Evolutionary conservation across 1,140 invertebrate species (phyloP).

Genomic region (Ostrea edulis): DNA sequence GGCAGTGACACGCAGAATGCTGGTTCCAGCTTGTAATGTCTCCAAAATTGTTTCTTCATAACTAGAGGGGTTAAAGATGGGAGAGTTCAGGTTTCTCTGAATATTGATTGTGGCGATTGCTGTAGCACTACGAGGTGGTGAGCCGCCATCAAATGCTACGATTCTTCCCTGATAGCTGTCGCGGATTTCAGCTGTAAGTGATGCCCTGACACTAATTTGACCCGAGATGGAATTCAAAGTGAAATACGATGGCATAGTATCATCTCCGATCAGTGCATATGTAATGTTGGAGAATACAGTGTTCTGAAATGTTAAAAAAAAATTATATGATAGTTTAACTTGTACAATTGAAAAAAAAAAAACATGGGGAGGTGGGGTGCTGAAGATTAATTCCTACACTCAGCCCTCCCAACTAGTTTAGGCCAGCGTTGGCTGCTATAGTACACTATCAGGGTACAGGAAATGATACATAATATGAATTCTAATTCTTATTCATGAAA

Average conservation of each 20-base stretch:
- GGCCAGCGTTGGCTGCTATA: too few species aligned
- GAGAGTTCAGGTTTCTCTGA: slow-evolving; percentile 65
- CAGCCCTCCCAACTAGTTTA: too few species aligned
- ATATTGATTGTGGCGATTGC: slow-evolving; percentile 65
- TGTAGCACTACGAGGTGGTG: slow-evolving; percentile 50
- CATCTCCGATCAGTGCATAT: slow-evolving; percentile 66
- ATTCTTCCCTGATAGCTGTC: slow-evolving; percentile 53
- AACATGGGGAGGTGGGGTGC: too few species aligned
- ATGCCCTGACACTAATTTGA: slow-evolving; percentile 50
- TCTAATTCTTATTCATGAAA: too few species aligned
- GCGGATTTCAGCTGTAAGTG: slow-evolving; percentile 48
- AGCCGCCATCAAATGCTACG: slow-evolving; percentile 56
- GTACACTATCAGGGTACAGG: too few species aligned
- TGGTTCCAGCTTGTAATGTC: slow-evolving; percentile 53
- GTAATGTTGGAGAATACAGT: slow-evolving; percentile 59
- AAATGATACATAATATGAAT: too few species aligned
- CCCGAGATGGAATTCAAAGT: slow-evolving; percentile 51
- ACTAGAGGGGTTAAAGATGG: slow-evolving; percentile 59
- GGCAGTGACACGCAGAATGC: slow-evolving; percentile 65
- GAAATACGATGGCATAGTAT: slow-evolving; percentile 58
- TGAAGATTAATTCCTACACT: too few species aligned
- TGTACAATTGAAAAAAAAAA: too few species aligned
- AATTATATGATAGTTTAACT: background rate
- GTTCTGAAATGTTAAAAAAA: slow-evolving; percentile 35
- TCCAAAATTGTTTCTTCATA: slow-evolving; percentile 66